These are phyloP conservation scores for Nettapus auritus DNA, from an alignment of 2,113 vertebrate species.

Conservation along the genomic window DNA sequence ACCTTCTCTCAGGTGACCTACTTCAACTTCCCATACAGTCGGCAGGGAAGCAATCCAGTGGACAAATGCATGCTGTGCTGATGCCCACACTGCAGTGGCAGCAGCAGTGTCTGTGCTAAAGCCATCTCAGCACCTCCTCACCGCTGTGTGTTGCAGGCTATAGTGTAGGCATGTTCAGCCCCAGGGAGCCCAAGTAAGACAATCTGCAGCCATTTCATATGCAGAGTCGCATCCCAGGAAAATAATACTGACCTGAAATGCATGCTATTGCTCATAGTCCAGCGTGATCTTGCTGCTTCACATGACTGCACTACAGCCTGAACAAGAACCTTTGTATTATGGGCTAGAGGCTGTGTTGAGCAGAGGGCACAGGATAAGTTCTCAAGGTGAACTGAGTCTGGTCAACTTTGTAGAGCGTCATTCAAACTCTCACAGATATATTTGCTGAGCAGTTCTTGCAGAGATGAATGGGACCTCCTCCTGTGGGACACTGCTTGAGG, in stretches of 20 bases:
- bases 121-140: not conserved
- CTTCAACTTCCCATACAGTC: not conserved
- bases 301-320: not conserved
- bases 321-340: accelerated
- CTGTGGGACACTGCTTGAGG: not conserved
- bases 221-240: not conserved
- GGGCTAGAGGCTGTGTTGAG: accelerated
- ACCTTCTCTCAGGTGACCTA: not conserved
- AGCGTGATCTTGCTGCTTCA: not conserved
- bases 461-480: not conserved
- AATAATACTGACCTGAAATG: not conserved
- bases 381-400: not conserved
- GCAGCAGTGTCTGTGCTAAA: not conserved
- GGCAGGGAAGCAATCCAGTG: not conserved
- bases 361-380: accelerated
- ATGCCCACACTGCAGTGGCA: not conserved
- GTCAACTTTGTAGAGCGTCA: not conserved
- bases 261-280: not conserved
- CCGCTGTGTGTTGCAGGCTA: too few relatives aligned
- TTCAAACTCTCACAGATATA: accelerated
- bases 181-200: not conserved
- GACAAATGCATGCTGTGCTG: accelerated
- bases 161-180: accelerated
- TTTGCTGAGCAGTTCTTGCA: not conserved
- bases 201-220: not conserved